Base-by-base conservation (phyloP, 2,888 invertebrate species). In the Actias luna region DNA sequence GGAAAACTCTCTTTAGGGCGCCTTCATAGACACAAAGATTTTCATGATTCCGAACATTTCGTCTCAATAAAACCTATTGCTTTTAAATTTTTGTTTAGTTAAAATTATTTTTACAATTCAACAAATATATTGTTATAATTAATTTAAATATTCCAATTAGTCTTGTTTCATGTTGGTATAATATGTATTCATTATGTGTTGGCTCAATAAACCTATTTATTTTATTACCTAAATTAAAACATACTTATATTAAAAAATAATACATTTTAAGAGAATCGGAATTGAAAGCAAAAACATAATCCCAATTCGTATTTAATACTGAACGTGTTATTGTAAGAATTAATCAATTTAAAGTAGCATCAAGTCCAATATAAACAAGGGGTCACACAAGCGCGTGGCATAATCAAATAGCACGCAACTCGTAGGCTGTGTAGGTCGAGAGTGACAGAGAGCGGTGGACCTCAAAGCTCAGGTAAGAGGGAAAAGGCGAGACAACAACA, bases 311-410 rank as follows among this genome's bases (percentile, higher is more conserved):
- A 73, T 79, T 73, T 76, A 77, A 78, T 76, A 84, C 82, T 79
- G 76, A 79, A 88, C 84, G 88, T 88, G 85, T 84, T 82, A 79
- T 79, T 76, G 80, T 84, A 81, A 80, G 81, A 85, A 89, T 89
- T 89, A 87, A 89, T 90, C 88, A 92, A 88, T 89, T 90, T 87
- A 87, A 89, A 90, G 85, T 85, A 84, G 83, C 84, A 87, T 86
- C 84, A 83, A 84, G 85, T 83, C 84, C 87, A 89, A 89, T 88
- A 89, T 89, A 91, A 91, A 92, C 91, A 92, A 89, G 80, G 79
- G 82, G 74, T 75, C 88, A 87, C 89, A 87, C 87, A 85, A 79
- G 82, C 84, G 85, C 87, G 78, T 83, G 78, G 73, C 78, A 78
- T 87, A 83, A 87, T 88, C 85, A 88, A 88, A 89, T 80, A 83